phyloP scores from a whole-genome alignment of 2,797 vertebrate genomes.

The Streptopelia turtur region DNA sequence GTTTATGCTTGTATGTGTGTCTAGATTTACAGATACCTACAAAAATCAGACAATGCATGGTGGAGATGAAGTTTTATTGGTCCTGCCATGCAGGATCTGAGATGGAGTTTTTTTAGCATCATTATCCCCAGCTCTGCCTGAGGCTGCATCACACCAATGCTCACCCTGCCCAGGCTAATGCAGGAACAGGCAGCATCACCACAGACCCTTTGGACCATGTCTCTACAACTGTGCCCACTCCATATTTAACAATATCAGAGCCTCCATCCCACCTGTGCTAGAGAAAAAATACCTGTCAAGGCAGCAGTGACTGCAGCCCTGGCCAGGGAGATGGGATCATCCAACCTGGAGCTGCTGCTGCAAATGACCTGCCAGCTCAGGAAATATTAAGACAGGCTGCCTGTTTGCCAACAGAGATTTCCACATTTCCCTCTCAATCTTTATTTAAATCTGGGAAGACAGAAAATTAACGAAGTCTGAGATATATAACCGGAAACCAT shows the following conservation, averaged over 20 bases:
- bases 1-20: accelerated
- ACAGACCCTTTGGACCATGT: background rate
- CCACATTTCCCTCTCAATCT: constrained; percentile 33
- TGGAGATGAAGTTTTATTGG: background rate
- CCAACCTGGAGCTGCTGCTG: background rate
- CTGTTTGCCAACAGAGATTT: constrained; percentile 1
- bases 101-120: background rate
- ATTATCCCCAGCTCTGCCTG: accelerated
- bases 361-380: background rate
- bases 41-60: background rate
- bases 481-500: constrained; percentile 26
- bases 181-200: background rate
- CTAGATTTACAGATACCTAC: background rate
- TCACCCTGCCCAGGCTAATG: background rate
- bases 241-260: background rate
- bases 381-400: background rate
- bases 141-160: background rate
- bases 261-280: background rate
- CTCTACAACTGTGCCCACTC: background rate
- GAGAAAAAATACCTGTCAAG: background rate
- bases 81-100: background rate
- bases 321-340: background rate
- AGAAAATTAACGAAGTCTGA: constrained; percentile 39
- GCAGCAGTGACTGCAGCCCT: background rate
- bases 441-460: constrained; percentile 41